Evolutionary conservation across 1,140 invertebrate species (phyloP).

Genomic region (Drosophila dunni): DNA sequence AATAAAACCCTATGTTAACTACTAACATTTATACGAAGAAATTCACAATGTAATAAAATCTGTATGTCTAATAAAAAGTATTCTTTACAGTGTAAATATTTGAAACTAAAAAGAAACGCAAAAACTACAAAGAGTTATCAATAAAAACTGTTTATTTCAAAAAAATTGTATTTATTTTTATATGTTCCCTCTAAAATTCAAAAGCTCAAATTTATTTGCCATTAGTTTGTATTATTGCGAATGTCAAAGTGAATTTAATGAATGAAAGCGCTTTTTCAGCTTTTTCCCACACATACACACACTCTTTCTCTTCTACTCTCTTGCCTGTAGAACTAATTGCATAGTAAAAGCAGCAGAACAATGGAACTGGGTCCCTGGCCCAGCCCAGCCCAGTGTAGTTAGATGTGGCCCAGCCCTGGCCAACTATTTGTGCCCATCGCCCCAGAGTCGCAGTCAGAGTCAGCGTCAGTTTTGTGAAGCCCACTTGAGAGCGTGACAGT

Average conservation of each 20-base stretch:
- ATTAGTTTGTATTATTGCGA: background rate
- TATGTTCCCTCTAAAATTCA: background rate
- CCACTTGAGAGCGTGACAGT: constrained; percentile 79
- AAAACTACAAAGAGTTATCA: background rate
- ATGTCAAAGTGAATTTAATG: background rate
- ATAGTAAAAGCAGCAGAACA: constrained; percentile 28
- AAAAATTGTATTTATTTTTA: background rate
- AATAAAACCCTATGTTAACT: too few species aligned
- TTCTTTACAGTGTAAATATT: too few species aligned
- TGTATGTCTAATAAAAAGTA: background rate
- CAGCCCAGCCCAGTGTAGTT: constrained; percentile 47
- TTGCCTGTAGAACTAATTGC: constrained; percentile 27
- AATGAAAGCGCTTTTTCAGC: background rate
- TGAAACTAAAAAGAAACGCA: background rate
- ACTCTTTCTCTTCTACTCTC: background rate
- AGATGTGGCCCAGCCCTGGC: constrained; percentile 22
- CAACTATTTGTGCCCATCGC: constrained; percentile 42
- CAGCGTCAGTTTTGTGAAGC: constrained; percentile 52
- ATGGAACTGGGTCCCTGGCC: constrained; percentile 43
- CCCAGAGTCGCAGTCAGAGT: constrained; percentile 11
- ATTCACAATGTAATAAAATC: background rate
- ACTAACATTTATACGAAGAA: background rate
- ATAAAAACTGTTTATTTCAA: background rate
- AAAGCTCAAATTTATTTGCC: background rate
- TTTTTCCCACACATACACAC: background rate